These are phyloP conservation scores for Acipenser oxyrinchus DNA, from an alignment of 2,797 vertebrate genomes.

Conservation along the genomic window DNA sequence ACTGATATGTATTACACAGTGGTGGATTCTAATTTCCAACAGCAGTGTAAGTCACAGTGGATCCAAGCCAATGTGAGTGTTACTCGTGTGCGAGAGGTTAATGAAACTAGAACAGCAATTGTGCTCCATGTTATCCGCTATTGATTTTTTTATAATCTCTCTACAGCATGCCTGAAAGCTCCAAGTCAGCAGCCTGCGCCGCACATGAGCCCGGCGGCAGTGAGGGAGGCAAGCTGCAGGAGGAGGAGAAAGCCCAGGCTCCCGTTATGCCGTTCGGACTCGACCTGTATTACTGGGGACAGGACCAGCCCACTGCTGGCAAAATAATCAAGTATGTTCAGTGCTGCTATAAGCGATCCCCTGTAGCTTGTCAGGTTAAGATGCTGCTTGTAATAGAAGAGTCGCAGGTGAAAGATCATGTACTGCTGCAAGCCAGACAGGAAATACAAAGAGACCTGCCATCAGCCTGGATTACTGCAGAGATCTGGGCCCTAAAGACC, in stretches of 20 bases:
- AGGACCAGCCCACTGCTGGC: slow-evolving; percentile 69
- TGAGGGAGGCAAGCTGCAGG: slow-evolving; percentile 21
- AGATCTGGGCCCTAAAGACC: no score
- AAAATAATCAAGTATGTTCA: slow-evolving; percentile 75
- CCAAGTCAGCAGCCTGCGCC: slow-evolving; percentile 16
- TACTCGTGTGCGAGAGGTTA: slow-evolving; percentile 9
- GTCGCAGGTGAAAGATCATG: no score
- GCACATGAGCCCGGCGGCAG: slow-evolving; percentile 10
- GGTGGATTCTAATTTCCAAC: no score
- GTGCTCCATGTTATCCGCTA: slow-evolving; percentile 22
- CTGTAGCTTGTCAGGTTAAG: no score
- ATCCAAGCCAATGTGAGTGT: background rate
- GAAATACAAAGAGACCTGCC: no score
- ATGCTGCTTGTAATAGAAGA: no score
- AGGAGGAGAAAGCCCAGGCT: slow-evolving; percentile 46
- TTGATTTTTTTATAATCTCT: slow-evolving; percentile 11
- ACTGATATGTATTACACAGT: no score
- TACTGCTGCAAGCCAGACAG: no score
- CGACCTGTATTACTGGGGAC: slow-evolving; percentile 85
- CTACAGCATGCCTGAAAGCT: slow-evolving; percentile 14
- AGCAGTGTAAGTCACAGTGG: slow-evolving; percentile 16
- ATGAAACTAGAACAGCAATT: slow-evolving; percentile 14
- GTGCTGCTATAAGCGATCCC: no score
- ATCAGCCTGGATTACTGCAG: no score
- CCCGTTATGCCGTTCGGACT: slow-evolving; percentile 80